phyloP scores from a whole-genome alignment of 2,888 invertebrate species.

The Eupeodes luniger region DNA sequence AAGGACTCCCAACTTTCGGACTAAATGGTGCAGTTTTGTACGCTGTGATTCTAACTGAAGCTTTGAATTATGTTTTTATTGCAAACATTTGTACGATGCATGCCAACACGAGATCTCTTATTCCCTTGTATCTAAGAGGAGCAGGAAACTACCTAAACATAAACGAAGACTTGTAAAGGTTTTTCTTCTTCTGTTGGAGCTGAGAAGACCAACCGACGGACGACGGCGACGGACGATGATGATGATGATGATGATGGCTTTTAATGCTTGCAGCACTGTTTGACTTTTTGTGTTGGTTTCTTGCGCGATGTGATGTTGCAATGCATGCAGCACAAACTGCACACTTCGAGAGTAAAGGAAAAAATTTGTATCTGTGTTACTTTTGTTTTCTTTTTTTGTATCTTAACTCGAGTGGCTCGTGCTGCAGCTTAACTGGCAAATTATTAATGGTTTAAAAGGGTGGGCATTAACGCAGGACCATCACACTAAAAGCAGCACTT shows the following conservation, averaged over 20 bases:
- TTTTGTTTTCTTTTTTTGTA: not conserved
- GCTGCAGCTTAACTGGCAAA: conserved; percentile 72
- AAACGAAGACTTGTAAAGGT: conserved; percentile 21
- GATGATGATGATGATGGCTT: conserved; percentile 6
- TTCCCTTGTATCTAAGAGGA: not conserved
- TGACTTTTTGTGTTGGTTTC: conserved; percentile 12
- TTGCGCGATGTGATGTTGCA: conserved; percentile 4
- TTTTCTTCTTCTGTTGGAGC: not conserved
- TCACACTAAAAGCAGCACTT: conserved; percentile 59
- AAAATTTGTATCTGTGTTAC: conserved; percentile 13
- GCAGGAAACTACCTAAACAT: conserved; percentile 2
- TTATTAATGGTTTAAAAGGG: conserved; percentile 73
- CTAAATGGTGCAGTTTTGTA: not conserved
- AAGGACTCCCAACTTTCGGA: not conserved
- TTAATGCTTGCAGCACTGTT: conserved; percentile 29
- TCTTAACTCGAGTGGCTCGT: conserved; percentile 59
- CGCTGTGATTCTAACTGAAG: not conserved
- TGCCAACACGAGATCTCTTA: conserved; percentile 8
- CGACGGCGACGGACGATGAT: too few species aligned
- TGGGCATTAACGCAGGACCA: conserved; percentile 73
- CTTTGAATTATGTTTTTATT: not conserved
- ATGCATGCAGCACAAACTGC: not conserved
- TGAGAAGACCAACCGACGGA: too few species aligned
- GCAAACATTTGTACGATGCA: not conserved
- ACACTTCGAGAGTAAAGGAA: not conserved